These are phyloP conservation scores for Cossypha polioptera DNA, from an alignment of 2,797 vertebrate species.

Conservation along the genomic window DNA sequence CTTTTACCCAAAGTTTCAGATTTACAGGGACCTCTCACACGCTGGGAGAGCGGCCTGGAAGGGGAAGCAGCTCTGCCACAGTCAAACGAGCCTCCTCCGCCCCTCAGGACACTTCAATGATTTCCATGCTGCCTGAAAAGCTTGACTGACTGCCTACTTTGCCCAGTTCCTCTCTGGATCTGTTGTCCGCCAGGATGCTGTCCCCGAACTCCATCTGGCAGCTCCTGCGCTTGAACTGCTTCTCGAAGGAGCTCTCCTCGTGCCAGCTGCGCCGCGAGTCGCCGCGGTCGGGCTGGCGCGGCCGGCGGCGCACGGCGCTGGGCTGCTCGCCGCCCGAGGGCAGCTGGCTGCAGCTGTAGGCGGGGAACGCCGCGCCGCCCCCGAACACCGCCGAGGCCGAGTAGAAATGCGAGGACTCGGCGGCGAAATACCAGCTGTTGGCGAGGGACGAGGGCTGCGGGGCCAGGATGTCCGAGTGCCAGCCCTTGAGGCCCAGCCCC, in stretches of 20 bases:
- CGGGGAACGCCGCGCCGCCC: slow-evolving; percentile 50
- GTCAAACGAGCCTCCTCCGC: background rate
- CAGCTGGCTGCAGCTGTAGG: slow-evolving; percentile 84
- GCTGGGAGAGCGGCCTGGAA: background rate
- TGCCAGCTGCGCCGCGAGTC: slow-evolving; percentile 95
- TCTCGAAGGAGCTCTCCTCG: slow-evolving; percentile 95
- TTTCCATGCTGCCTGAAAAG: slow-evolving; percentile 95
- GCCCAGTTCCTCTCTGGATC: slow-evolving; percentile 85
- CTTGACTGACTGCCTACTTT: slow-evolving; percentile 86
- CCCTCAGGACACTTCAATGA: slow-evolving; percentile 94
- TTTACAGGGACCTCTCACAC: slow-evolving; percentile 69
- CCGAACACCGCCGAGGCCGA: slow-evolving; percentile 84
- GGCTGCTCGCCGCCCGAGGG: slow-evolving; percentile 72
- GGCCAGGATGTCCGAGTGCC: slow-evolving; percentile 92
- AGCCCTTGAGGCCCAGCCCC: slow-evolving; percentile 85
- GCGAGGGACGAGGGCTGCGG: slow-evolving; percentile 79
- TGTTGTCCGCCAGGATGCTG: slow-evolving; percentile 79
- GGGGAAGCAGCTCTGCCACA: background rate
- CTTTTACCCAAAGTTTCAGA: slow-evolving; percentile 58
- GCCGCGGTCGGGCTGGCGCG: slow-evolving; percentile 78
- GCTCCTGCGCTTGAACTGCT: slow-evolving; percentile 94
- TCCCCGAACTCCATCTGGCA: slow-evolving; percentile 98
- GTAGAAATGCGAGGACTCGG: slow-evolving; percentile 86
- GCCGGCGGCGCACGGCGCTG: slow-evolving; percentile 83
- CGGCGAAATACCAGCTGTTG: slow-evolving; percentile 87